These are phyloP conservation scores for Apocrypta bakeri DNA, from an alignment of 1,140 invertebrate species.

Conservation along the genomic window DNA sequence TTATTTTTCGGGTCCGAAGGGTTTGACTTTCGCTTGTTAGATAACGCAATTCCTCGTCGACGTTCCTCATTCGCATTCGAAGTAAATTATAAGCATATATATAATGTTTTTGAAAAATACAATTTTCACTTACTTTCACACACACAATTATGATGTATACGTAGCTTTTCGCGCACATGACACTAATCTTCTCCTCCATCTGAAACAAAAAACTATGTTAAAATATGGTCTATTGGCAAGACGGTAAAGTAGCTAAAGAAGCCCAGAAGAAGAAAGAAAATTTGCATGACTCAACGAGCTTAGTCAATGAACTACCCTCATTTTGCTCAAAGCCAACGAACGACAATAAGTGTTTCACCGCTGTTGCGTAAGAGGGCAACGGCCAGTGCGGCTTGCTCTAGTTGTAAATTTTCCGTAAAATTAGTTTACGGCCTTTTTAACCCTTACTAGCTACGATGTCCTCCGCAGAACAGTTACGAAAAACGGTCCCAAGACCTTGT, in stretches of 20 bases:
- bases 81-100: not conserved
- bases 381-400: constrained; percentile 52
- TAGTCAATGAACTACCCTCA: constrained; percentile 29
- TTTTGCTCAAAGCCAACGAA: not conserved
- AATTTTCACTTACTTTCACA: no score
- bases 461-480: constrained; percentile 57
- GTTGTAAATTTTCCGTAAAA: constrained; percentile 64
- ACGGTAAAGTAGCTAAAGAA: no score
- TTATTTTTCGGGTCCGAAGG: not conserved
- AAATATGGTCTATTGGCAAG: no score
- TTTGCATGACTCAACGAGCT: not conserved
- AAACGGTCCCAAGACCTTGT: constrained; percentile 55
- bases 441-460: constrained; percentile 54
- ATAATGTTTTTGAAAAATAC: not conserved
- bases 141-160: no score
- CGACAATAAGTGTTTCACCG: constrained; percentile 54
- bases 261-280: not conserved
- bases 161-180: no score
- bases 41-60: not conserved
- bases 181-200: no score
- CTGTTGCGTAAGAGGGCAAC: constrained; percentile 55
- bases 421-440: constrained; percentile 62
- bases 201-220: no score
- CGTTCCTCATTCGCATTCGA: not conserved
- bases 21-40: not conserved